These are phyloP conservation scores for Gracilinanus agilis DNA, from an alignment of 2,113 vertebrate species.

Conservation along the genomic window DNA sequence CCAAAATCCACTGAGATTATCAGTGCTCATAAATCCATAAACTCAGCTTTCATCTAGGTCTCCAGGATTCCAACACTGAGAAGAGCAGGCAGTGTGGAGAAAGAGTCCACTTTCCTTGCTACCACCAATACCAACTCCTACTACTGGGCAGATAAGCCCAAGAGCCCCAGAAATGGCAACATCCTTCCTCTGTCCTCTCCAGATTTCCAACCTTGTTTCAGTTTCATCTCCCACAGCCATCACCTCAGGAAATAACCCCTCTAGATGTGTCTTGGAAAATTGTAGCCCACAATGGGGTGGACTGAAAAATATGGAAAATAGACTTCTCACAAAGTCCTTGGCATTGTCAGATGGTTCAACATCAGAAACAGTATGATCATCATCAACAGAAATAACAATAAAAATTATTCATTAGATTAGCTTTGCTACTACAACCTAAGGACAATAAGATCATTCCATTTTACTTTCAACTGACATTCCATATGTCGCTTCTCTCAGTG, in stretches of 20 bases:
- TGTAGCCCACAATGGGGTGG: no score
- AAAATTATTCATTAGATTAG: not conserved
- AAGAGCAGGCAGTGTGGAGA: not conserved
- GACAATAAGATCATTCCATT: not conserved
- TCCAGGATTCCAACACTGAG: not conserved
- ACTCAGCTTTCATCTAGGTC: not conserved
- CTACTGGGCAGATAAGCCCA: not conserved
- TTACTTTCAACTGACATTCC: not conserved
- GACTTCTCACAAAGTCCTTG: not conserved
- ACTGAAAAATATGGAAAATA: not conserved
- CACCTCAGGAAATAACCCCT: not conserved
- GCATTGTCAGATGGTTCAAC: not conserved
- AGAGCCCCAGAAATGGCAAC: not conserved
- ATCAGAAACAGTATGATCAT: not conserved
- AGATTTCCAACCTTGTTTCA: not conserved
- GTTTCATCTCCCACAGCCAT: not conserved
- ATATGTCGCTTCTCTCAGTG: not conserved
- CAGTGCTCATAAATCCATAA: not conserved
- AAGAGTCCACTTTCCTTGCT: not conserved
- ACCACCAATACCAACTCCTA: not conserved
- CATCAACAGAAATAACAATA: not conserved
- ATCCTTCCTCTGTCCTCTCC: not conserved
- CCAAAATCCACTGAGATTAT: not conserved
- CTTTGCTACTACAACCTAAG: not conserved
- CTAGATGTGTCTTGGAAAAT: not conserved